Conservation (phyloP, 2,888 invertebrate genomes). For the Drosophila meridiana region DNA sequence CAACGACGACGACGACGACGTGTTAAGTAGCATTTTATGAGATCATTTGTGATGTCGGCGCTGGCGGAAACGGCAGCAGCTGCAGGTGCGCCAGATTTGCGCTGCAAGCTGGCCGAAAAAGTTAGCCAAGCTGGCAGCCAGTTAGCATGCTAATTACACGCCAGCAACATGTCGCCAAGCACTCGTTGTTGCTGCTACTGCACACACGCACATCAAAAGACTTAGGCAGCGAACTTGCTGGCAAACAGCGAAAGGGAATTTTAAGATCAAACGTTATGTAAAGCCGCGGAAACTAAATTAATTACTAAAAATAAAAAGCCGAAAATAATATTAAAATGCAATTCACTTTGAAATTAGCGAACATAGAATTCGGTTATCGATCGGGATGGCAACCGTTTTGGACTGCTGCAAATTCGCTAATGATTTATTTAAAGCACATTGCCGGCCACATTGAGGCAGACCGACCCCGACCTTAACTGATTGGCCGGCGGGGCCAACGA, state of each 20-base stretch:
- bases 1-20: constrained; percentile 30
- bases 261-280: constrained; percentile 16
- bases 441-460: constrained; percentile 37
- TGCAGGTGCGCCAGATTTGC: constrained; percentile 56
- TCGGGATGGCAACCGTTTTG: constrained; percentile 25
- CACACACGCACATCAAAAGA: constrained; percentile 44
- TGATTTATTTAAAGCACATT: constrained; percentile 73
- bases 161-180: constrained; percentile 63
- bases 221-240: constrained; percentile 36
- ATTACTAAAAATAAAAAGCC: constrained; percentile 2
- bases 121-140: constrained; percentile 19
- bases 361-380: constrained; percentile 17
- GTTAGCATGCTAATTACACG: constrained; percentile 74
- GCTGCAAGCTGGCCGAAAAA: constrained; percentile 31
- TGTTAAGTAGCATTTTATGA: constrained; percentile 76
- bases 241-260: constrained; percentile 11
- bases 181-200: constrained; percentile 25
- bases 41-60: constrained; percentile 60
- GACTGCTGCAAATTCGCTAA: constrained; percentile 54
- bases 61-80: constrained; percentile 43
- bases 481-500: constrained; percentile 71
- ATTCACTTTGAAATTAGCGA: constrained; percentile 9
- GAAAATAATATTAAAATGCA: constrained; percentile 29
- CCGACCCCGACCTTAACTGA: constrained; percentile 59
- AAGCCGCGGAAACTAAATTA: neutral